Evolutionary conservation across 2,113 vertebrate genomes (phyloP).

Genomic region (Mormyrus lacerda): DNA sequence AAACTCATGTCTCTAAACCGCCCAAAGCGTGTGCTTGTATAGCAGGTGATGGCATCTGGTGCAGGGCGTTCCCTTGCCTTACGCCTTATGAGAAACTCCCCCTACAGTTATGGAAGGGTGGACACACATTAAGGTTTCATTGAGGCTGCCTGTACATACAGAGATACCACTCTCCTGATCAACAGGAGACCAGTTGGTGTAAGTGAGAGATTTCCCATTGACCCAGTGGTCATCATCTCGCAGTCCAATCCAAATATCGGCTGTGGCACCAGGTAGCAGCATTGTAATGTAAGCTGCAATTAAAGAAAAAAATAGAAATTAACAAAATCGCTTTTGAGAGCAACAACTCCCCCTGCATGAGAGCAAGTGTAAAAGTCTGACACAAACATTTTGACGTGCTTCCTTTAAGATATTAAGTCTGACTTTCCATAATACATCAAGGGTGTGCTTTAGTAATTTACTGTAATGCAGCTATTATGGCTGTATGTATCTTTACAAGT

Average conservation of each 20-base stretch:
- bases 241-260: slow-evolving; percentile 81
- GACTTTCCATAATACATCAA: neutral
- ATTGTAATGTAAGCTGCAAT: slow-evolving; percentile 82
- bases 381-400: neutral
- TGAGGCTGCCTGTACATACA: slow-evolving; percentile 39
- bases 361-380: neutral
- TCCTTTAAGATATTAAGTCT: neutral
- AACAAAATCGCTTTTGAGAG: neutral
- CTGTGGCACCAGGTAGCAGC: slow-evolving; percentile 74
- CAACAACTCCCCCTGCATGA: neutral
- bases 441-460: neutral
- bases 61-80: neutral
- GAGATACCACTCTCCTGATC: slow-evolving; percentile 50
- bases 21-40: neutral
- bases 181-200: slow-evolving; percentile 82
- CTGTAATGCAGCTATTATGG: neutral
- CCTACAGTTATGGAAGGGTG: neutral
- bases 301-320: neutral
- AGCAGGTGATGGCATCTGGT: neutral
- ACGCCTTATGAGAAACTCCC: neutral
- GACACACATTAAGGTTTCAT: neutral
- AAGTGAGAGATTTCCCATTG: slow-evolving; percentile 61
- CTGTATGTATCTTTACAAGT: neutral
- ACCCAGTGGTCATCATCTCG: slow-evolving; percentile 66
- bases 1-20: neutral